phyloP scores from a whole-genome alignment of 2,888 invertebrate genomes.

The Tyria jacobaeae region DNA sequence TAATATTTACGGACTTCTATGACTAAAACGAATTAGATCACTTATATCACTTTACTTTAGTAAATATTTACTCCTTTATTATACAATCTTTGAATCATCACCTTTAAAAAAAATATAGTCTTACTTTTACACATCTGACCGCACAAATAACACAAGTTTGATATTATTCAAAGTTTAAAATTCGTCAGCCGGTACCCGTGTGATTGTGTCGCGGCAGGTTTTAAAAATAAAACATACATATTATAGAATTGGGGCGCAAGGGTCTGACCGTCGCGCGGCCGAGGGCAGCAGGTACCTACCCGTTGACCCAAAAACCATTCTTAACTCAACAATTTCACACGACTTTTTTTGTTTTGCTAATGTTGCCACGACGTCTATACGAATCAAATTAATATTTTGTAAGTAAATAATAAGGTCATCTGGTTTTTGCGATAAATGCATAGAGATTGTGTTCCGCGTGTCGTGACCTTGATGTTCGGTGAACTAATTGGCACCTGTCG shows the following conservation, averaged over 20 bases:
- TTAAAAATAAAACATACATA: constrained; percentile 67
- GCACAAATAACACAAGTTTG: constrained; percentile 21
- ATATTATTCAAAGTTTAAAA: constrained; percentile 31
- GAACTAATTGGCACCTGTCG: constrained; percentile 47
- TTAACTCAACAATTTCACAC: constrained; percentile 69
- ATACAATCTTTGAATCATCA: no score
- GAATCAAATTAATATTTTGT: constrained; percentile 63
- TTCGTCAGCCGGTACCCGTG: constrained; percentile 70
- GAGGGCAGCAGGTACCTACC: constrained; percentile 76
- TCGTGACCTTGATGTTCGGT: constrained; percentile 69
- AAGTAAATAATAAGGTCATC: constrained; percentile 75
- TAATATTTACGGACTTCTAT: constrained; percentile 23
- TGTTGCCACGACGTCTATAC: constrained; percentile 37
- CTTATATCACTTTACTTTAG: constrained; percentile 22
- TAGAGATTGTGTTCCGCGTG: constrained; percentile 84
- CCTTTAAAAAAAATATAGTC: background rate
- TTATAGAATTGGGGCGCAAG: constrained; percentile 66
- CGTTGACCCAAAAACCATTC: constrained; percentile 65
- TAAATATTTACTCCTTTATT: no score
- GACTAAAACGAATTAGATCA: constrained; percentile 20
- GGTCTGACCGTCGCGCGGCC: constrained; percentile 61
- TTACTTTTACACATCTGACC: constrained; percentile 13
- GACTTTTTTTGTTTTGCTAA: constrained; percentile 52
- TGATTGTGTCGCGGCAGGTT: constrained; percentile 77
- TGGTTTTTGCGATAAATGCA: constrained; percentile 68